Evolutionary conservation across 2,797 vertebrate genomes (phyloP), one percentile per base, ranked within the genome.

Genomic region (Amblyopsis hoosieri): DNA sequence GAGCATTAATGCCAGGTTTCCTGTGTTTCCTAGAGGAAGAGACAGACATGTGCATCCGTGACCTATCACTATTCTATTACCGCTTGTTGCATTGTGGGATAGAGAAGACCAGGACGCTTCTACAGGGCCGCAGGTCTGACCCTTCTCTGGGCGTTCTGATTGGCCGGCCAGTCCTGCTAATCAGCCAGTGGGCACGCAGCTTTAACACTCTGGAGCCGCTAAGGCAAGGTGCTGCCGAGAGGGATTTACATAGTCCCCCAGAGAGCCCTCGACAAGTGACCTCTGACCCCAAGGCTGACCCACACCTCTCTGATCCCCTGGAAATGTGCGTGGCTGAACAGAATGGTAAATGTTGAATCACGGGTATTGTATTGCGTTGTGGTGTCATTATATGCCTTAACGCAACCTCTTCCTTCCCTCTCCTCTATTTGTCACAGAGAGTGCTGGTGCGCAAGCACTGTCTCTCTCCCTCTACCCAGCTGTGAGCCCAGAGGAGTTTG

Each of bases 41-140:
- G 83, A 92, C 84, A 4, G 92, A 98, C 64, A 94, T 98, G 95
- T 94, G 93, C 0, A 93, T 99, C 2, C 93, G 90, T 0, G 96
- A 99, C 85, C 95, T 94, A 13, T 96, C 94, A 0, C 83, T 97
- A n/a, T 93, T 98, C 79, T 98, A 95, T 86, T 98, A 98, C 68
- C 93, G 94, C 66, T 94, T 99, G 46, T 85, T 99, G 81, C 93
- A 93, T 61, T 75, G 88, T 48, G 95, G 96, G 17, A 81, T 93
- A 46, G 92, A 95, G 29, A 89, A 95, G 49, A 93, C 90, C 1
- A 91, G 84, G 9, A 80, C 64, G 12, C 84, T 97, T 48, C 82
- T 98, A 19, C 94, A 93, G 17, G 94, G 94, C 66, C 95, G 94
- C 11, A 93, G 93, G 76, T 96, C 94, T 1, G 96, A 99, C 84